Evolutionary conservation across 30 jellyfish, hydroid and myxozoan genomes (phyloP), one percentile per base, ranked within the genome.

Genomic region (Aurelia sp.): DNA sequence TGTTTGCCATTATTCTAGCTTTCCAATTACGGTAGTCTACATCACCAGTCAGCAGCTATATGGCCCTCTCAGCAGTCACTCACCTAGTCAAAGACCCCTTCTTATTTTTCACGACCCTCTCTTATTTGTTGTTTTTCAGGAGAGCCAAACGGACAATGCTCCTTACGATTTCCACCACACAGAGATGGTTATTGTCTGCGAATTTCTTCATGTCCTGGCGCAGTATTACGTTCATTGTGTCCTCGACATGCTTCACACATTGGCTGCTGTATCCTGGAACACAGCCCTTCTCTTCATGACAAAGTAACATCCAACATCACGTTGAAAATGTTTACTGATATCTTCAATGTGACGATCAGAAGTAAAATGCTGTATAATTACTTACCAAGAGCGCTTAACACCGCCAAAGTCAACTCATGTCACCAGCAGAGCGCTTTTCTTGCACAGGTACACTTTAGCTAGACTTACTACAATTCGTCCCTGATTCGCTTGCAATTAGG

Each of bases 171-270:
- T 40, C 52, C 75, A 3, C 84, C 84, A 81, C 20, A 71, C 77
- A 52, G 77, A 67, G 48, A 81, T 11, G 93, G 93, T 3, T 84
- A 70, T 64, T 84, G 93, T 31, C 30, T 84, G 1, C 60, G 74
- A 19, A 72, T 77, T 44, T 53, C 81, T 13, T 78, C 41, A 4
- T 84, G 93, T 76, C 93, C 93, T 17, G 93, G 93, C 48, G 93
- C 93, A 11, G 86, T 73, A 0, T n/a, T 84, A 19, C 37, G 78
- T 7, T 67, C 86, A 17, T 62, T 62, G 23, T 84, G 93, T 62
- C 76, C 78, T 12, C 41, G n/a, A 3, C 37, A 48, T 4, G 40
- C 16, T 19, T 64, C 53, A 4, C 67, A 18, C 19, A 8, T 58
- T 15, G 84, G 84, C 10, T 84, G 93, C 74, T 84, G 93, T 50